Evolutionary conservation across 2,888 invertebrate genomes (phyloP).

Genomic region (Polylopha cassiicola): DNA sequence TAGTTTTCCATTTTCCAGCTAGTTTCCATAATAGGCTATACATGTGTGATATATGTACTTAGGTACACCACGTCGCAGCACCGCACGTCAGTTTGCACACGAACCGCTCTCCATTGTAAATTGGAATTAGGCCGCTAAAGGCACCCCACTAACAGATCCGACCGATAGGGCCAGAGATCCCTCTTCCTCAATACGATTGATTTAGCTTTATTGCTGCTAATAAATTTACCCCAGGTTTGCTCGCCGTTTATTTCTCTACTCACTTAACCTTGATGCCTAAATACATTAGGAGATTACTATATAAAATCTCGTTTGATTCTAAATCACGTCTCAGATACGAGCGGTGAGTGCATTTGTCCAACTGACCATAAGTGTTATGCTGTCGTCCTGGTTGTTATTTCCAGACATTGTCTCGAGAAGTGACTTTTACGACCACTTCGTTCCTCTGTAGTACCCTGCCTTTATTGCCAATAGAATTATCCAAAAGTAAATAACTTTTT

Average conservation of each 20-base stretch:
- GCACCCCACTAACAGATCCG: constrained; percentile 39
- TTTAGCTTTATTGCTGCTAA: constrained; percentile 64
- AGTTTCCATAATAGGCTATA: too few relatives aligned
- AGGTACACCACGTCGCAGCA: constrained; percentile 5
- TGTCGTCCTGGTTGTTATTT: constrained; percentile 20
- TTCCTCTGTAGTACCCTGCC: constrained; percentile 36
- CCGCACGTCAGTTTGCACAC: constrained; percentile 11
- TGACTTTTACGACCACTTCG: constrained; percentile 45
- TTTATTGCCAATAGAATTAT: constrained; percentile 43
- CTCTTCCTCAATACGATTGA: constrained; percentile 55
- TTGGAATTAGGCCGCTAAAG: constrained; percentile 40
- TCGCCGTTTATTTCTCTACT: constrained; percentile 27
- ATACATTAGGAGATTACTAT: constrained; percentile 14
- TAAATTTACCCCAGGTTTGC: constrained; percentile 51
- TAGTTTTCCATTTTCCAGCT: too few relatives aligned
- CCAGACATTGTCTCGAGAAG: constrained; percentile 37
- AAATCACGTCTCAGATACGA: constrained; percentile 12
- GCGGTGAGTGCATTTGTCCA: constrained; percentile 18
- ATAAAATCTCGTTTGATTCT: constrained; percentile 7
- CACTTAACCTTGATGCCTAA: constrained; percentile 11
- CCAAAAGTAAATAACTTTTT: constrained; percentile 42
- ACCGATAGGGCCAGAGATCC: constrained; percentile 52
- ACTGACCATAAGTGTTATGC: constrained; percentile 18
- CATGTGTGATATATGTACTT: too few relatives aligned
- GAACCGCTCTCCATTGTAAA: constrained; percentile 34